Evolutionary conservation across 2,113 vertebrate genomes (phyloP).

Genomic region (Columba livia): DNA sequence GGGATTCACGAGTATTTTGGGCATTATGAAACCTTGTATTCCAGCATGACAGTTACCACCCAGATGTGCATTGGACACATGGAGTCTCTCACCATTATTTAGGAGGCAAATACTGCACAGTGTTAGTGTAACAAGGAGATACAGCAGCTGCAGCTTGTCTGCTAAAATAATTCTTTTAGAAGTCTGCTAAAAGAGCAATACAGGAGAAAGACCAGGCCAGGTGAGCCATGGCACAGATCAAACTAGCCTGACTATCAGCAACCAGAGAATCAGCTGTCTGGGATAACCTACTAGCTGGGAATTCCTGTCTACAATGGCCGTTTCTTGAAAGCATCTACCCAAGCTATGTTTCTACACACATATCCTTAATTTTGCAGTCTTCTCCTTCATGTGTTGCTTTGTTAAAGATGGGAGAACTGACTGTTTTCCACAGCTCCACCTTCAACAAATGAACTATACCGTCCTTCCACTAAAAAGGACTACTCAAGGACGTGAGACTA

Average conservation of each 20-base stretch:
- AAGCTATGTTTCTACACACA: neutral
- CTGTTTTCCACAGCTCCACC: neutral
- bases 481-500: neutral
- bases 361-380: neutral
- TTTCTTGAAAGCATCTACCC: neutral
- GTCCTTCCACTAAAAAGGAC: neutral
- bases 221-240: neutral
- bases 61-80: neutral
- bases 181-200: accelerated
- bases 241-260: neutral
- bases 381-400: neutral
- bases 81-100: neutral
- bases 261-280: neutral
- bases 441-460: neutral
- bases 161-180: too few relatives aligned
- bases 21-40: neutral
- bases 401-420: neutral
- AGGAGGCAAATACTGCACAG: neutral
- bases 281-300: neutral
- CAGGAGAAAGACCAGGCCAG: neutral
- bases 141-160: neutral
- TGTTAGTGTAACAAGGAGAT: neutral
- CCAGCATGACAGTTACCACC: neutral
- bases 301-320: neutral
- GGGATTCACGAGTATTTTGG: neutral